Evolutionary conservation across 2,113 vertebrate genomes (phyloP).

Genomic region (Accipiter cooperii): DNA sequence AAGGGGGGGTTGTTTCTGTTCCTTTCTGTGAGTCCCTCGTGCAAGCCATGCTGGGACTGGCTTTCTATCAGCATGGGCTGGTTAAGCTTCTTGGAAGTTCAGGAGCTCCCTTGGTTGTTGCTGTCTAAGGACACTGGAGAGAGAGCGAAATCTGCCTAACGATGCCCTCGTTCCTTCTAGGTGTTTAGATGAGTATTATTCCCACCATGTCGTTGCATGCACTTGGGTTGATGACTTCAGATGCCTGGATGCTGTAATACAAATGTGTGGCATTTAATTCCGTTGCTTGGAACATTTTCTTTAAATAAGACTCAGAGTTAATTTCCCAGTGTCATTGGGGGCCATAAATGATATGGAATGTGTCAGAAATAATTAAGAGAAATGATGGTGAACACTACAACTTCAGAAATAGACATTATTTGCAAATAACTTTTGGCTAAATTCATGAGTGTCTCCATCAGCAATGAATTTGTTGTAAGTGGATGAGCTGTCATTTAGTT

Average conservation of each 20-base stretch:
- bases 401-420: constrained; percentile 19
- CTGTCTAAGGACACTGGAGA: background rate
- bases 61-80: background rate
- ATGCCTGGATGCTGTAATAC: background rate
- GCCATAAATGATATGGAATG: constrained; percentile 7
- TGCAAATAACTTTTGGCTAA: constrained; percentile 23
- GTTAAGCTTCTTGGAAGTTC: background rate
- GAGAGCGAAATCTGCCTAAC: background rate
- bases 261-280: constrained; percentile 4
- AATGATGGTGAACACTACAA: background rate
- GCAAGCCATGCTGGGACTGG: background rate
- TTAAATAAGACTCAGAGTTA: constrained; percentile 28
- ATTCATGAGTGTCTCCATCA: constrained; percentile 5
- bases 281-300: background rate
- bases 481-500: constrained; percentile 19
- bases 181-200: background rate
- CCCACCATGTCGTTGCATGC: background rate
- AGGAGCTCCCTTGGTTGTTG: background rate
- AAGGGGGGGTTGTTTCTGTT: background rate
- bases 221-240: background rate
- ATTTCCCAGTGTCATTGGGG: constrained; percentile 26
- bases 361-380: constrained; percentile 63
- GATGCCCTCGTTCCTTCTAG: fast-evolving
- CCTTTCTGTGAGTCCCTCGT: background rate
- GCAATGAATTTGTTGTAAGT: background rate